Base-by-base conservation (phyloP, 2,888 invertebrate species). In the Cataglyphis albicans region DNA sequence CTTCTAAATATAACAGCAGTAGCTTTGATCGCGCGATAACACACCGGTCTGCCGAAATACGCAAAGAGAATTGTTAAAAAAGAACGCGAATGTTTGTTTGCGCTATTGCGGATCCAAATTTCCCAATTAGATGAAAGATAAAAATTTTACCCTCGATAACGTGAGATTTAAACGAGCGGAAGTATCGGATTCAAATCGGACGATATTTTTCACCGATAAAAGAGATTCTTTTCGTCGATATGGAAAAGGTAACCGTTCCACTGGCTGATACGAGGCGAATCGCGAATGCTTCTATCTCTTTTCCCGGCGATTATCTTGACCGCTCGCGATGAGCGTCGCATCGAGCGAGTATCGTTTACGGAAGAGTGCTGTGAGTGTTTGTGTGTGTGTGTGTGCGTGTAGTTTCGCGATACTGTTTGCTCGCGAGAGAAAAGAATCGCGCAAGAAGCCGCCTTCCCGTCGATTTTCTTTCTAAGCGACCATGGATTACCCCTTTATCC, bases 131-230 rank as follows among this genome's bases (percentile, higher is more conserved):
- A 65, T 64, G 55, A 15, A 12, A 76, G 76, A 73, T 84, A 73
- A 59, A 83, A 70, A 82, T 81, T 80, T 64, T 76, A 59, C 67
- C 61, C 21, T 57, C 83, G 81, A 83, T 83, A 82, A 76, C 41
- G 55, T 29, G 55, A 38, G 41, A 67, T 76, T 76, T 29, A 29
- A 63, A 64, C 48, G 35, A 21, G 4, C 74, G 48, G n/a, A 67
- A 67, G 15, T 55, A 76, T 76, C 41, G 76, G 41, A 57, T 41
- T 57, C 76, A n/a, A 12, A 38, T 55, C 38, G n/a, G n/a, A 38
- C 10, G 48, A 12, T 41, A 21, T 57, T 76, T 67, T 41, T 29
- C 38, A 10, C n/a, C 15, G 41, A 41, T 55, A 57, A 52, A 55
- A 29, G 25, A 76, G 67, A 55, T 55, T 38, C 38, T 38, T 67